A percentile compares a stretch with the other conserved stretches of the same genome.
Evolutionary conservation across 2,113 vertebrate species (phyloP).

Genomic region (Dasypus novemcinctus): DNA sequence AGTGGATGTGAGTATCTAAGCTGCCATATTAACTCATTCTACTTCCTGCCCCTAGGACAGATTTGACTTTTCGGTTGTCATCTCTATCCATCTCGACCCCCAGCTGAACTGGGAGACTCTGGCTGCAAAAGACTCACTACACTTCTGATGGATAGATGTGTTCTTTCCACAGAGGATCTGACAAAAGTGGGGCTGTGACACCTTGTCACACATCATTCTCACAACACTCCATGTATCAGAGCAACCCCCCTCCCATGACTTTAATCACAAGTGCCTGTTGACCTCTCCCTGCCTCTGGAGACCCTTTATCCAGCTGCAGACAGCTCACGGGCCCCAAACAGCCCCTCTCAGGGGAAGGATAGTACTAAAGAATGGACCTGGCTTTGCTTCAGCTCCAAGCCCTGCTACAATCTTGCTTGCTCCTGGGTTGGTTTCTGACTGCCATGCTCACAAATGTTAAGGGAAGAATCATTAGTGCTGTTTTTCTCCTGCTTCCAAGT

Average conservation of each 20-base stretch:
- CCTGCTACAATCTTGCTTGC: accelerated
- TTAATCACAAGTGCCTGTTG: neutral
- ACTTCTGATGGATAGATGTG: neutral
- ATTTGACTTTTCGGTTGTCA: neutral
- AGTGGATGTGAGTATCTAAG: neutral
- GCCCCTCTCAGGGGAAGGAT: neutral
- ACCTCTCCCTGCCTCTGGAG: neutral
- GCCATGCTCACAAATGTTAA: no score
- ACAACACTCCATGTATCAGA: neutral
- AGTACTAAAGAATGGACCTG: neutral
- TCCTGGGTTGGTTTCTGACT: neutral
- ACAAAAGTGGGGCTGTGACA: neutral
- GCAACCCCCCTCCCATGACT: neutral
- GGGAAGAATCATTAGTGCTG: neutral
- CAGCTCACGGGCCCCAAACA: neutral
- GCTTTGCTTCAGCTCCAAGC: neutral
- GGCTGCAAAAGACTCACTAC: neutral
- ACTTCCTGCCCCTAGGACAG: neutral
- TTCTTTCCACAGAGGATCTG: neutral
- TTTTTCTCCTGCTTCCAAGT: neutral
- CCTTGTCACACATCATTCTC: neutral
- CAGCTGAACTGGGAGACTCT: neutral
- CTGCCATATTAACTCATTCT: neutral
- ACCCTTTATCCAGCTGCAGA: neutral
- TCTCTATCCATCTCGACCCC: neutral